Evolutionary conservation across 2,888 invertebrate genomes (phyloP), one percentile per base, ranked within the genome.

Genomic region (Cosmorhoe ocellata): DNA sequence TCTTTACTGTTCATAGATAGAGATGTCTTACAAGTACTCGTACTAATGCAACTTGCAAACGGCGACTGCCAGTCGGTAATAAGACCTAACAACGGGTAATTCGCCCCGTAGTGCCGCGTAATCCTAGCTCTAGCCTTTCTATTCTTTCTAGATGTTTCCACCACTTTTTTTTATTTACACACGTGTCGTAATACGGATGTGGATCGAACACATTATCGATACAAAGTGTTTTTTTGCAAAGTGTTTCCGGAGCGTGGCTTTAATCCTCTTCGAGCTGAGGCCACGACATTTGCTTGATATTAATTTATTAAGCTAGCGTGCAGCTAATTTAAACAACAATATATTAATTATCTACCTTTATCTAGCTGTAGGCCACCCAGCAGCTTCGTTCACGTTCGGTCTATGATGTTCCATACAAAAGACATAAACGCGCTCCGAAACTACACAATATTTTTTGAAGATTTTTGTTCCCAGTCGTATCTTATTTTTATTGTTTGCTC

Each of bases 201-300:
- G 52, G 55, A 55, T 52, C 46, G 55, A 55, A 58, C 42, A 51
- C 52, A 52, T 56, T 58, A 58, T 52, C 42, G 58, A 51, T 45
- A 44, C 45, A 40, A 42, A 48, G 56, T 55, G 47, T 67, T 76
- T 77, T 61, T 64, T 71, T 66, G 46, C 56, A 43, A 22, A 38
- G 32, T 39, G 48, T 48, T 51, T 56, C 47, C 49, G 51, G 48
- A 42, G 33, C 44, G 46, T 41, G 34, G 42, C 27, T 54, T 54
- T 53, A 56, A 57, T 56, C 61, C 60, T 63, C 58, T 48, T 42
- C 47, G 22, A 45, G 48, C 7, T 30, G 41, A 40, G 46, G 63
- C 63, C 50, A 51, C 26, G 12, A 45, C 49, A 33, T n/a, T n/a
- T n/a, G n/a, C n/a, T n/a, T n/a, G n/a, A n/a, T n/a, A n/a, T n/a